Evolutionary conservation across 1,140 invertebrate genomes (phyloP), one percentile per base, ranked within the genome.

Genomic region (Planococcus citri): DNA sequence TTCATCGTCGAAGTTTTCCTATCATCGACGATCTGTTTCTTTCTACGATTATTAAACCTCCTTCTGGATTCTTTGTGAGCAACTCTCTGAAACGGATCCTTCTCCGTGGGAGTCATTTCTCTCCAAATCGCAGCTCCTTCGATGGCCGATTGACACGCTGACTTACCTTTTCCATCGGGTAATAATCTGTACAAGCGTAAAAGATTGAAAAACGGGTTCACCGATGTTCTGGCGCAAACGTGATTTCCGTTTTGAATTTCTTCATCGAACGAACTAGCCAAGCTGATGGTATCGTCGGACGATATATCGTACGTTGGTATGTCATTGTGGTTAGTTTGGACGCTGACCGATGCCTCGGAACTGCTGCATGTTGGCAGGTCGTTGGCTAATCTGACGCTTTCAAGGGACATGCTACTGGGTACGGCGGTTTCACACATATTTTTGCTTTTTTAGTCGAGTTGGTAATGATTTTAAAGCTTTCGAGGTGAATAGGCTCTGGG

Each of bases 171-270:
- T 2, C 22, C 21, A 12, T 64, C 60, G 60, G 60, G 60, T 27
- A 64, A 25, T 14, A 27, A 17, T 10, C 60, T 10, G 17, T 64
- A 64, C 3, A 64, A 17, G 20, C 60, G 60, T 27, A 64, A 27
- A 10, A 64, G 25, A 25, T 64, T 64, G 22, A 64, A 64, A 20
- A 64, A 64, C 17, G 60, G 60, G 17, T 64, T 64, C 8, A 64
- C 60, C 10, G 60, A 64, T 27, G 60, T 27, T 20, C 24, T 64
- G 17, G 60, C 20, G 60, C 60, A 64, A 1, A 64, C 60, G 22
- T 64, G 60, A 25, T 27, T 20, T 10, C 17, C 17, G 17, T 51
- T 20, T 17, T 2, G 12, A 17, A 20, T 20, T 25, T 14, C 22
- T 12, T 64, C 60, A 4, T 25, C 22, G 20, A 4, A 10, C 1